Evolutionary conservation across 1,140 invertebrate species (phyloP).

Genomic region (Latrodectus geometricus): DNA sequence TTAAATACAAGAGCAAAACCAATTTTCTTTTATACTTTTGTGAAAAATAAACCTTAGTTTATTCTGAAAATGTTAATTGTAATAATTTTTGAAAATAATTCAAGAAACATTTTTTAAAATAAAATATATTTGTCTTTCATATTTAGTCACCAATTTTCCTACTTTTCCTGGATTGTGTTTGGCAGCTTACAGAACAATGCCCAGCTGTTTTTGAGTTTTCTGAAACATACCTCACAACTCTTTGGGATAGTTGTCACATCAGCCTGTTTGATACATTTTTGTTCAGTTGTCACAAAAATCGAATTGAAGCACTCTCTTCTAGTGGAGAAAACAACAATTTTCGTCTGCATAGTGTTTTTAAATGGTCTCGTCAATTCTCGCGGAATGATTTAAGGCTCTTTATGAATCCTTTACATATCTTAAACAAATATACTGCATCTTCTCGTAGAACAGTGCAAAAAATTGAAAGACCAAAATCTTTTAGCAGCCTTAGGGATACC

Average conservation of each 20-base stretch:
- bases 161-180: constrained; percentile 91
- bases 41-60: not conserved
- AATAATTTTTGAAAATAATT: not conserved
- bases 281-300: constrained; percentile 77
- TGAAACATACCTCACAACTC: constrained; percentile 88
- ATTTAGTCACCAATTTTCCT: constrained; percentile 85
- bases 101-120: not conserved
- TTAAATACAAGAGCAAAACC: no score
- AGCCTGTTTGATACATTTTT: constrained; percentile 93
- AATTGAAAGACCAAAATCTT: constrained; percentile 39
- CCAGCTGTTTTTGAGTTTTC: constrained; percentile 91
- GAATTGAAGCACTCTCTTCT: constrained; percentile 63
- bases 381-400: constrained; percentile 82
- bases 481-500: constrained; percentile 45
- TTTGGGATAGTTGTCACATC: constrained; percentile 89
- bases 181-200: constrained; percentile 90
- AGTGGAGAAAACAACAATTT: constrained; percentile 59
- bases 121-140: constrained; percentile 40
- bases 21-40: not conserved
- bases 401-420: constrained; percentile 80
- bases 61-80: not conserved
- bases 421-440: constrained; percentile 61
- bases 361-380: constrained; percentile 83
- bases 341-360: constrained; percentile 80
- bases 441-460: not conserved